Evolutionary conservation across 23 tunicate species (phyloP).

Genomic region (Styela plicata): DNA sequence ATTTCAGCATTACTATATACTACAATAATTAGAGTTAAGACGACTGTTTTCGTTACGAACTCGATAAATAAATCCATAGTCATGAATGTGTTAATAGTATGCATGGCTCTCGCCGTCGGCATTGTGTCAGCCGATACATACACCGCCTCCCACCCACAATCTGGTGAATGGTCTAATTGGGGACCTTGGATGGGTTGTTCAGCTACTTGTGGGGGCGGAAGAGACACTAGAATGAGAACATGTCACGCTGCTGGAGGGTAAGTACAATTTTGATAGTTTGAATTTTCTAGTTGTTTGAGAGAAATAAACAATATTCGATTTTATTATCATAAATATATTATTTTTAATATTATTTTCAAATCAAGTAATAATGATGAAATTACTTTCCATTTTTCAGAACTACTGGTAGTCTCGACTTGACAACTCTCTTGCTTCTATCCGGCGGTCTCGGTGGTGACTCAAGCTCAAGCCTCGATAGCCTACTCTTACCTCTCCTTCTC

Average conservation of each 20-base stretch:
- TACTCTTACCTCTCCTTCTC: neutral
- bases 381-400: neutral
- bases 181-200: neutral
- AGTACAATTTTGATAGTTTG: neutral
- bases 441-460: neutral
- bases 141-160: neutral
- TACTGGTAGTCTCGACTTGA: neutral
- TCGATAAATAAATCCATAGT: neutral
- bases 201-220: neutral
- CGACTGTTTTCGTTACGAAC: neutral
- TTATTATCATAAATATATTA: too few species aligned
- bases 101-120: neutral
- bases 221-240: neutral
- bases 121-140: neutral
- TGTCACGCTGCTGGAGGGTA: neutral
- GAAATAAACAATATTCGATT: neutral
- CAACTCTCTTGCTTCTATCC: neutral
- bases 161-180: neutral
- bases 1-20: too few species aligned
- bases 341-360: too few species aligned
- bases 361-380: too few species aligned
- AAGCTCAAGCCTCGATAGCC: neutral
- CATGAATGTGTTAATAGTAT: neutral
- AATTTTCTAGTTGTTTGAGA: too few species aligned
- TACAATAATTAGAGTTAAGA: neutral